Evolutionary conservation across 2,797 vertebrate species (phyloP).

Genomic region (Leptoclinus maculatus): DNA sequence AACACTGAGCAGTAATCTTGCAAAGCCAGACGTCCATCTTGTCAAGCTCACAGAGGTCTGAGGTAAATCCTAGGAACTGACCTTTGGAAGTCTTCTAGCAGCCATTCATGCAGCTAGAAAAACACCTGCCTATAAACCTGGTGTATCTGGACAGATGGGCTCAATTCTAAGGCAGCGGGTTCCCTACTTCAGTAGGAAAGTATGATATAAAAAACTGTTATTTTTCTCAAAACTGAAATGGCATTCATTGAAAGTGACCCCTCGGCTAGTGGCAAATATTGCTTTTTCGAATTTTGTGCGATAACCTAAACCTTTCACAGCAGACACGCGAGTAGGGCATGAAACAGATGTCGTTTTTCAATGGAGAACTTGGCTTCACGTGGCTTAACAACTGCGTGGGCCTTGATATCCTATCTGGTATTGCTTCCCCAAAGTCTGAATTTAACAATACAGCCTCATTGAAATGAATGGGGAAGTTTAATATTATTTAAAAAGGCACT

Average conservation of each 20-base stretch:
- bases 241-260: neutral
- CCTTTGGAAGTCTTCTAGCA: slow-evolving; percentile 41
- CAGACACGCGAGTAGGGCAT: no score
- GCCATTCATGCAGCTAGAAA: slow-evolving; percentile 14
- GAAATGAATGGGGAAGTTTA: slow-evolving; percentile 14
- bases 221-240: neutral
- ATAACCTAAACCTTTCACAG: neutral
- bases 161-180: slow-evolving; percentile 1
- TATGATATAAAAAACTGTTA: neutral
- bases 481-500: slow-evolving; percentile 6
- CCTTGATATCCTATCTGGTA: no score
- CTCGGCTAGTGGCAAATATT: neutral
- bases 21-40: slow-evolving; percentile 36
- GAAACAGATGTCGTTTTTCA: no score
- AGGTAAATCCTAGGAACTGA: slow-evolving; percentile 46
- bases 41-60: slow-evolving; percentile 29
- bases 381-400: no score
- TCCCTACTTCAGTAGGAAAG: neutral
- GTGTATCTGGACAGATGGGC: neutral
- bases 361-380: no score
- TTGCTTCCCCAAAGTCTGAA: neutral
- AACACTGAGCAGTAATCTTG: slow-evolving; percentile 16
- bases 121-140: neutral
- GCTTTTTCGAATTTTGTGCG: neutral
- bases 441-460: neutral